Conservation (phyloP, 2,797 vertebrate species). For the Aplochiton taeniatus region DNA sequence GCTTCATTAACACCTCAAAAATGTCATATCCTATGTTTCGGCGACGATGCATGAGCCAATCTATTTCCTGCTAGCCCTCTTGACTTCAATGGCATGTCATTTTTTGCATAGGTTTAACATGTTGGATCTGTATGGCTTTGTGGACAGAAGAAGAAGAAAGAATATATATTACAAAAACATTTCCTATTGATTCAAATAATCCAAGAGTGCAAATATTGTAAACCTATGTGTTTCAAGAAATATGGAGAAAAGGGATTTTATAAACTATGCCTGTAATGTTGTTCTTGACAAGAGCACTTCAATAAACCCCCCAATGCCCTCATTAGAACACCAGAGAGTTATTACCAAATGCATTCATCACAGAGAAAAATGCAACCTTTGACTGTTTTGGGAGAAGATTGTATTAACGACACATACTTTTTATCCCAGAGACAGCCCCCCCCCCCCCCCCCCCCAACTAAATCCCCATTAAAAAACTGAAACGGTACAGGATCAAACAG, state of each 20-base stretch:
- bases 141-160: neutral
- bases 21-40: conserved; percentile 32
- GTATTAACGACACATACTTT: too few relatives aligned
- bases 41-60: conserved; percentile 22
- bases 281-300: neutral
- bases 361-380: neutral
- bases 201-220: too few relatives aligned
- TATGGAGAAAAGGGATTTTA: neutral
- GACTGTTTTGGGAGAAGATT: too few relatives aligned
- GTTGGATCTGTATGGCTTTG: neutral
- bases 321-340: neutral
- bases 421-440: too few relatives aligned
- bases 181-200: neutral
- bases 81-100: conserved; percentile 24
- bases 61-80: conserved; percentile 34
- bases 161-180: neutral
- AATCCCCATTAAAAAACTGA: too few relatives aligned
- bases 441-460: too few relatives aligned
- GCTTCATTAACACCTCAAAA: conserved; percentile 61
- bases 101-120: conserved; percentile 2
- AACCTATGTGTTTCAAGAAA: neutral
- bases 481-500: neutral
- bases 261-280: neutral
- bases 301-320: neutral
- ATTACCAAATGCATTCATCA: neutral